These are phyloP conservation scores for Epiperipatus broadwayi DNA, from an alignment of 2,888 invertebrate species.

Conservation along the genomic window DNA sequence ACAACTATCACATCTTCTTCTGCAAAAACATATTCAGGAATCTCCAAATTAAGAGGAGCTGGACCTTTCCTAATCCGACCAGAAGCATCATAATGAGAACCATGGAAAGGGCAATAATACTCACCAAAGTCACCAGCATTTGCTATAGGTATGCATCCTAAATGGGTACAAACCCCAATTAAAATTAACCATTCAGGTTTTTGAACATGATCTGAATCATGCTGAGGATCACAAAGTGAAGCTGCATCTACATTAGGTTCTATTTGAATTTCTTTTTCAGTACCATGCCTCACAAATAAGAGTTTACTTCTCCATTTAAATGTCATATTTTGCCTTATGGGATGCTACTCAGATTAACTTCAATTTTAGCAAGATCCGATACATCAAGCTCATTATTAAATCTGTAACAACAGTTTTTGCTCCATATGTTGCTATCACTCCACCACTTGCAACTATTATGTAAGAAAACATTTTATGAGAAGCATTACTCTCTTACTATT, in stretches of 20 bases:
- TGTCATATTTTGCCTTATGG: slow-evolving; percentile 86
- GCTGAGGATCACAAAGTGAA: slow-evolving; percentile 67
- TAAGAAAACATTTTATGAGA: no score
- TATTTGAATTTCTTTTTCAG: slow-evolving; percentile 52
- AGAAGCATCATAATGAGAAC: slow-evolving; percentile 93
- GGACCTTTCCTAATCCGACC: slow-evolving; percentile 98
- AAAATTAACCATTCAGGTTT: slow-evolving; percentile 82
- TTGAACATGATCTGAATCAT: slow-evolving; percentile 54
- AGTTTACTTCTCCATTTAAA: slow-evolving; percentile 99
- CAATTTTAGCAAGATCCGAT: slow-evolving; percentile 82
- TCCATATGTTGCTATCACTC: slow-evolving; percentile 53
- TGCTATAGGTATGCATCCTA: slow-evolving; percentile 92
- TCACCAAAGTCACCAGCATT: slow-evolving; percentile 82
- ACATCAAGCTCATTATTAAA: slow-evolving; percentile 66
- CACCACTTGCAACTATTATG: no score
- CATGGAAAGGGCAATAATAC: slow-evolving; percentile 98
- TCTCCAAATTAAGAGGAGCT: slow-evolving; percentile 83
- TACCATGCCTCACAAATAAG: slow-evolving; percentile 55
- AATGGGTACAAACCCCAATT: slow-evolving; percentile 87
- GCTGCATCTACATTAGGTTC: slow-evolving; percentile 54
- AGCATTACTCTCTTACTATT: no score
- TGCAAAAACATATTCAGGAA: slow-evolving; percentile 57
- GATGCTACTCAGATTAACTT: slow-evolving; percentile 69
- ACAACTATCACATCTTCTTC: slow-evolving; percentile 50
- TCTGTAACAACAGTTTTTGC: slow-evolving; percentile 67